These are phyloP conservation scores for Hippoglossus stenolepis DNA, from an alignment of 2,113 vertebrate genomes.

Conservation along the genomic window DNA sequence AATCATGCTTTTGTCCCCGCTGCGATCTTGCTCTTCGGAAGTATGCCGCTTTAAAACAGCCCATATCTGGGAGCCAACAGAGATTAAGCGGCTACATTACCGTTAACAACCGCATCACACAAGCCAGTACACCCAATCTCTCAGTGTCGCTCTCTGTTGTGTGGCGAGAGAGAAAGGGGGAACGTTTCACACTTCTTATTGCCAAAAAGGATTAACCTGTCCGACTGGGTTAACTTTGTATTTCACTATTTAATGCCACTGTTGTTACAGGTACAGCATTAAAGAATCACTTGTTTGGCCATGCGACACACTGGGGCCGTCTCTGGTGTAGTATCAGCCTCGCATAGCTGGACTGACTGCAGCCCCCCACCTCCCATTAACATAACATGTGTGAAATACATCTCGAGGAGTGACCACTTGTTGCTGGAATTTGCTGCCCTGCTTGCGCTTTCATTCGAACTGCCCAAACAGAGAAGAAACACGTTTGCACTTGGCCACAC, in stretches of 20 bases:
- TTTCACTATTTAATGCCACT: background rate
- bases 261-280: conserved; percentile 21
- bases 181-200: conserved; percentile 6
- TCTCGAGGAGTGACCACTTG: conserved; percentile 1
- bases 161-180: conserved; percentile 3
- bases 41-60: background rate
- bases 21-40: conserved; percentile 10
- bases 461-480: background rate
- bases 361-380: background rate
- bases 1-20: background rate
- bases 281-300: conserved; percentile 2
- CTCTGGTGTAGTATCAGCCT: background rate
- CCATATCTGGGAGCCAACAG: conserved; percentile 13
- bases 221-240: conserved; percentile 43
- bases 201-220: conserved; percentile 65
- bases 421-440: conserved; percentile 3
- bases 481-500: background rate
- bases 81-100: conserved; percentile 50
- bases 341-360: background rate
- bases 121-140: conserved; percentile 43
- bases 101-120: conserved; percentile 37
- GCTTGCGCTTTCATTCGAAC: background rate
- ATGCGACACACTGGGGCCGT: background rate
- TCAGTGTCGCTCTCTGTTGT: conserved; percentile 17
- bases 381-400: background rate